phyloP scores from a whole-genome alignment of 2,888 invertebrate genomes.

The Lissocephala sabroskyi region DNA sequence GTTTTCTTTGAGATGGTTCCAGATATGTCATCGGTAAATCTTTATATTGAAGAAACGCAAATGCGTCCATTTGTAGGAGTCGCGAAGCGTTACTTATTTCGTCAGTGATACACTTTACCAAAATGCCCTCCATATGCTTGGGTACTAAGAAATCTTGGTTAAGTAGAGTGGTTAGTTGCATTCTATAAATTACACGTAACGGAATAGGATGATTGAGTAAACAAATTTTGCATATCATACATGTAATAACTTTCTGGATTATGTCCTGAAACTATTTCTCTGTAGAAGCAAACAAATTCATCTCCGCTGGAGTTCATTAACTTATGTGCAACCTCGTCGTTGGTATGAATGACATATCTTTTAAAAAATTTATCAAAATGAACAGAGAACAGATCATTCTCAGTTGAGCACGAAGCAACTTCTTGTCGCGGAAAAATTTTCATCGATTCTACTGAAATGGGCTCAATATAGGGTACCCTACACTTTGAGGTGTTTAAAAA shows the following conservation, averaged over 20 bases:
- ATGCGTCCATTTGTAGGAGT: too few species aligned
- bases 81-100: too few species aligned
- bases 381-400: slow-evolving; percentile 35
- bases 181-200: too few species aligned
- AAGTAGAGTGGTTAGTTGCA: neutral
- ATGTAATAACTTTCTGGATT: slow-evolving; percentile 27
- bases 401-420: slow-evolving; percentile 74
- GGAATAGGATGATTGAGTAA: too few species aligned
- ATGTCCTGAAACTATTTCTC: slow-evolving; percentile 44
- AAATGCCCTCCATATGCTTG: too few species aligned
- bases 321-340: slow-evolving; percentile 32
- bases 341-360: slow-evolving; percentile 38
- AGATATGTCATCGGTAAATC: too few species aligned
- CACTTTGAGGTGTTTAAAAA: slow-evolving; percentile 75
- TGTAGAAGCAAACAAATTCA: slow-evolving; percentile 67
- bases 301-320: too few species aligned
- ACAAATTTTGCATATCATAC: too few species aligned
- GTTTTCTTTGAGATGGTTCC: too few species aligned
- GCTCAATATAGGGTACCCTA: slow-evolving; percentile 76
- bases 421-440: slow-evolving; percentile 73
- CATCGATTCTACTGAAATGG: slow-evolving; percentile 74
- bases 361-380: slow-evolving; percentile 30
- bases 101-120: too few species aligned
- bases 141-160: too few species aligned
- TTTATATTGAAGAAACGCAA: too few species aligned